Evolutionary conservation across 2,888 invertebrate genomes (phyloP).

Genomic region (Zygothrica quintamaculata): DNA sequence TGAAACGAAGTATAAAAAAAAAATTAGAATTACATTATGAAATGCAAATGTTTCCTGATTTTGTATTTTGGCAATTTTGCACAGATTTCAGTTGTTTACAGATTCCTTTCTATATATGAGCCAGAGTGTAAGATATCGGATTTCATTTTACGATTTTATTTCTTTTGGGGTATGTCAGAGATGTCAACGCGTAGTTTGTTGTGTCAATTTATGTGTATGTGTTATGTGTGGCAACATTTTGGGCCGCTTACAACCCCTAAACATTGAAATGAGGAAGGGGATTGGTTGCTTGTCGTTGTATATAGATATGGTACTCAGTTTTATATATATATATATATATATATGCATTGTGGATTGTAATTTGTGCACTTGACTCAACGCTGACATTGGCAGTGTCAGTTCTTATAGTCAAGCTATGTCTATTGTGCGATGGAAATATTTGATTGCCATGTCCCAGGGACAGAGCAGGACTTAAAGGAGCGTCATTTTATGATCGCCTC

Average conservation of each 20-base stretch:
- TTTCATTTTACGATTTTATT: constrained; percentile 70
- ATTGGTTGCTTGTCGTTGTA: background rate
- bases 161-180: constrained; percentile 56
- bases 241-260: constrained; percentile 53
- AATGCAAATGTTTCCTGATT: constrained; percentile 39
- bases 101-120: background rate
- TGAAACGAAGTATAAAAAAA: too few relatives aligned
- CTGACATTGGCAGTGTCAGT: constrained; percentile 52
- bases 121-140: constrained; percentile 47
- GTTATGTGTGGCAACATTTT: constrained; percentile 44
- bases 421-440: constrained; percentile 46
- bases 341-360: too few relatives aligned
- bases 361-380: constrained; percentile 53
- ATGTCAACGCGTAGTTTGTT: constrained; percentile 55
- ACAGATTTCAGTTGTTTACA: background rate
- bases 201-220: constrained; percentile 66
- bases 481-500: constrained; percentile 48
- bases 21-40: constrained; percentile 50
- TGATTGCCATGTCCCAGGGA: constrained; percentile 42
- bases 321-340: too few relatives aligned
- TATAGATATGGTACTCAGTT: too few relatives aligned
- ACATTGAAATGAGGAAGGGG: background rate
- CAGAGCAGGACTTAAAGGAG: constrained; percentile 40
- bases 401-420: constrained; percentile 39
- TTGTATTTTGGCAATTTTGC: constrained; percentile 19